A percentile compares a stretch with the other conserved stretches of the same genome.
Conservation (phyloP, 2,113 vertebrate species). For the Etia nguti region DNA sequence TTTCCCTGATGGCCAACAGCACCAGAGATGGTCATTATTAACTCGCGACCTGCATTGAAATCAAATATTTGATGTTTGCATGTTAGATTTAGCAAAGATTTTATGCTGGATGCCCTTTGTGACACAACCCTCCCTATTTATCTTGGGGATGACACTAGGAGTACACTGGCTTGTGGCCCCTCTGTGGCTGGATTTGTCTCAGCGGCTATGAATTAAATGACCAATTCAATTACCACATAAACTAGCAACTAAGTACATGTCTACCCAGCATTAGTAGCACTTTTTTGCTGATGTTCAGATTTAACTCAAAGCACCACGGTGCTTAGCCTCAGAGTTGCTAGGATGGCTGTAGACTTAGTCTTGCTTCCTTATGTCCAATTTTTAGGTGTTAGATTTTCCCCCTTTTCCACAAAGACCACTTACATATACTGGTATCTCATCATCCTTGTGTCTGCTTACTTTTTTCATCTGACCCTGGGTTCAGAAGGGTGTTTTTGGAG, state of each 20-base stretch:
- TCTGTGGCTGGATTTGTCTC: not conserved
- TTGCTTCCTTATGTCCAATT: not conserved
- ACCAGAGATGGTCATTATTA: no score
- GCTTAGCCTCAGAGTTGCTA: not conserved
- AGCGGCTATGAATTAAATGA: not conserved
- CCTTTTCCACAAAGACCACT: not conserved
- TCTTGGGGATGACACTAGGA: not conserved
- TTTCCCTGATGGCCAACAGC: not conserved
- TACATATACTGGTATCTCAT: not conserved
- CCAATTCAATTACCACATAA: not conserved
- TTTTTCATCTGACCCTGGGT: not conserved
- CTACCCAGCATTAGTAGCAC: not conserved
- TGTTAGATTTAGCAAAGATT: not conserved
- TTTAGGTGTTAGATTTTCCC: accelerated
- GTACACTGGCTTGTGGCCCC: not conserved
- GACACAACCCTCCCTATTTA: not conserved
- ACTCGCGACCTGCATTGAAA: not conserved
- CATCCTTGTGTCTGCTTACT: not conserved
- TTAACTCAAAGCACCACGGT: not conserved
- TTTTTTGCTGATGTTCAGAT: not conserved
- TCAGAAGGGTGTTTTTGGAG: constrained; percentile 32
- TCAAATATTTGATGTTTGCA: not conserved
- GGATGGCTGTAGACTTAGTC: not conserved
- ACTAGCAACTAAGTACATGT: not conserved
- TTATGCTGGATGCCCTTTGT: not conserved